Percentiles rank a stretch among this genome's conserved stretches.
Evolutionary conservation across 1,140 invertebrate species (phyloP).

Genomic region (Diabrotica undecimpunctata): DNA sequence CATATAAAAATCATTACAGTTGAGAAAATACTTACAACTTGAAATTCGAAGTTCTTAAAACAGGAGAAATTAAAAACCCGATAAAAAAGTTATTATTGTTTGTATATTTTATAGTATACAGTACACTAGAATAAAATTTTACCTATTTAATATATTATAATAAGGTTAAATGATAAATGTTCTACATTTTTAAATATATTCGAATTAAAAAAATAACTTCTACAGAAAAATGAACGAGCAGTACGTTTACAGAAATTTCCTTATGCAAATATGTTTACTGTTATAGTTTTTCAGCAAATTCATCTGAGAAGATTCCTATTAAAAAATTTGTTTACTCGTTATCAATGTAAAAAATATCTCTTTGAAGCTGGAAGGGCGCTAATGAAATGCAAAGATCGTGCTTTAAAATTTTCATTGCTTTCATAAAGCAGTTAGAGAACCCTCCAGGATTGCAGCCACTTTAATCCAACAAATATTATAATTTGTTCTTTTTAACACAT

Average conservation of each 20-base stretch:
- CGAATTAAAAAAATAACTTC: no score
- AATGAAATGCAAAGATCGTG: constrained; percentile 29
- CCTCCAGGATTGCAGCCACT: constrained; percentile 11
- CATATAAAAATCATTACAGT: no score
- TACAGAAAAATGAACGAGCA: not conserved
- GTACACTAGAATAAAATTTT: no score
- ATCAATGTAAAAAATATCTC: constrained; percentile 30
- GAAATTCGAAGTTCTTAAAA: no score
- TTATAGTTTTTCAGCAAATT: not conserved
- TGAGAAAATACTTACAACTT: no score
- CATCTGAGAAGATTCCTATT: constrained; percentile 22
- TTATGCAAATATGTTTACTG: not conserved
- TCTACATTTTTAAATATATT: no score
- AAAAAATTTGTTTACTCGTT: constrained; percentile 33
- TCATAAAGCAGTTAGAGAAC: constrained; percentile 19
- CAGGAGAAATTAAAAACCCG: no score
- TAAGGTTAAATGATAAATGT: no score
- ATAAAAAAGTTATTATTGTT: no score
- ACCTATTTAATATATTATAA: no score
- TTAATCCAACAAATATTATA: constrained; percentile 15
- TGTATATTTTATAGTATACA: no score
- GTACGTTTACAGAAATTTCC: not conserved
- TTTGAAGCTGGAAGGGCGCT: constrained; percentile 20
- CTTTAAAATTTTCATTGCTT: constrained; percentile 24
- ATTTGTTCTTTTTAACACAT: constrained; percentile 14